Evolutionary conservation across 2,888 invertebrate genomes (phyloP), one percentile per base, ranked within the genome.

Genomic region (Drosophila affinis): DNA sequence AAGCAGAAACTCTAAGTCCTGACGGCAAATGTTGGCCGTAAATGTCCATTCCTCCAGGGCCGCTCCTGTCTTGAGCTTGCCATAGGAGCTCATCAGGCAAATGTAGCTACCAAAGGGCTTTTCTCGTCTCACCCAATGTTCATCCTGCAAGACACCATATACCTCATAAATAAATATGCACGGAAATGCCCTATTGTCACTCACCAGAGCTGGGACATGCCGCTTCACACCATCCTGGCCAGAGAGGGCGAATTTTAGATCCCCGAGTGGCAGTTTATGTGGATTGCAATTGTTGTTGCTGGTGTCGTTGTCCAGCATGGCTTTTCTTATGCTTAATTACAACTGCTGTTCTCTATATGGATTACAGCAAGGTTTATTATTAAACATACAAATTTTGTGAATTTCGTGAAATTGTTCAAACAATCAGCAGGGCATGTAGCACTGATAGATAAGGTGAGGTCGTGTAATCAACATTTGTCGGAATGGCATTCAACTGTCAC

Each of bases 1-100:
- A 2, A 97, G 92, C 24, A 97, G 90, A 94, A 95, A 95, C 68
- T 94, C 94, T 17, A 97, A 91, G 90, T 97, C 96, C 29, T 94
- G 93, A 21, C 93, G 92, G 64, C 95, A 95, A 34, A 93, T 93
- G 39, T 93, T 92, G 82, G 95, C 93, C 67, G 94, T 93, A 72
- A 94, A 94, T 45, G 94, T 92, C 97, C 97, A 97, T 27, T 93
- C 93, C n/a, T 95, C 94, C 62, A 95, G 93, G 2, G 94, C 92
- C 0, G 94, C 94, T 0, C 93, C 93, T 3, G 93, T 90, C 65
- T 93, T 93, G 1, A 92, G 73, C 2, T 93, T 92, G 67, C 93
- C 93, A 3, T 93, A 93, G 3, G 90, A 83, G 6, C 86, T 78
- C 12, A 90, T 78, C 29, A 91, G 70, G 51, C 90, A 89, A 58